Percentiles rank a stretch among this genome's conserved stretches.
Evolutionary conservation across 2,113 vertebrate species (phyloP).

Genomic region (Entosphenus tridentatus): DNA sequence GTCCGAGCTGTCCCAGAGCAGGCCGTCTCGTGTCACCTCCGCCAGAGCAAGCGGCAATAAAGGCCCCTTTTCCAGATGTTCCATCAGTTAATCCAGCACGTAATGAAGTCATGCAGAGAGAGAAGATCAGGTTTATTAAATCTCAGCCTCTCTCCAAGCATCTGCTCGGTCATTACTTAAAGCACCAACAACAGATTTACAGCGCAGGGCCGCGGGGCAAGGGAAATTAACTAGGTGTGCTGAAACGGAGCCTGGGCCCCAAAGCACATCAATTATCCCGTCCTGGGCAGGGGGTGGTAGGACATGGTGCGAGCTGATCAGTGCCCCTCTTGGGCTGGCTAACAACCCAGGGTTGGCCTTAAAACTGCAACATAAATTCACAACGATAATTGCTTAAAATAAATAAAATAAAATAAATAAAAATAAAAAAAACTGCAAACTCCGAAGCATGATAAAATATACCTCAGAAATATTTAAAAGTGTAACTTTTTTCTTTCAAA

Average conservation of each 20-base stretch:
- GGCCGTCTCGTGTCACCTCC: not conserved
- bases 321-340: no score
- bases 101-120: slow-evolving; percentile 6
- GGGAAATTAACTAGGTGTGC: slow-evolving; percentile 1
- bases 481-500: no score
- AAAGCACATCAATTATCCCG: slow-evolving; percentile 3
- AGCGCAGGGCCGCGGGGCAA: not conserved
- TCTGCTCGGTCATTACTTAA: slow-evolving; percentile 5
- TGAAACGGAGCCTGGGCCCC: slow-evolving; percentile 2
- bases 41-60: slow-evolving; percentile 6
- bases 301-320: no score
- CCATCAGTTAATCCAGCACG: not conserved
- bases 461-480: no score
- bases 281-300: not conserved
- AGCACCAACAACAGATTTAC: slow-evolving; percentile 5
- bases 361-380: no score
- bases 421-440: no score
- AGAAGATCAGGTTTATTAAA: slow-evolving; percentile 6
- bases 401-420: no score
- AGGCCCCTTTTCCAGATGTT: slow-evolving; percentile 5
- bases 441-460: no score
- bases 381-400: no score
- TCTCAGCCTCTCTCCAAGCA: slow-evolving; percentile 5
- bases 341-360: no score
- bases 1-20: not conserved